These are phyloP conservation scores for Eumerus sabulonum DNA, from an alignment of 2,888 invertebrate species.

Conservation along the genomic window DNA sequence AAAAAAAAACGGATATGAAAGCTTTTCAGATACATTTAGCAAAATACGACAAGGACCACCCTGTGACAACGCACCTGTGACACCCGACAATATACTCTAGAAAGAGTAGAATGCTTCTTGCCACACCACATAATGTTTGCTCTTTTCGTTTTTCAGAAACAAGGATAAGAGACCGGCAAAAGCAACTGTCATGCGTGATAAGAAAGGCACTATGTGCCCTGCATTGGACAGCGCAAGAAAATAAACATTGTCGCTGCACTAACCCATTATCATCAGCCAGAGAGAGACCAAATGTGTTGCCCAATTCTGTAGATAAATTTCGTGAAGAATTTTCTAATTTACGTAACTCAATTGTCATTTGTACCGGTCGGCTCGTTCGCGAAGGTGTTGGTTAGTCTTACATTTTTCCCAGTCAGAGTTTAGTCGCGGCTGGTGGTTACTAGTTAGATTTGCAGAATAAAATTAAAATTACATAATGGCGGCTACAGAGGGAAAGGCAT, in stretches of 20 bases:
- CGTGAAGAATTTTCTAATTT: constrained; percentile 38
- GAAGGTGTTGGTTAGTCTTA: constrained; percentile 21
- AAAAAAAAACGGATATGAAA: too few species aligned
- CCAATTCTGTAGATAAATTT: constrained; percentile 24
- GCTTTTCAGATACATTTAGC: too few species aligned
- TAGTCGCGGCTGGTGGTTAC: constrained; percentile 27
- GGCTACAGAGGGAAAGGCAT: constrained; percentile 70
- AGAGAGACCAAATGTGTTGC: constrained; percentile 6
- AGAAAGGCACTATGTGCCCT: neutral
- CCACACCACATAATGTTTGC: too few species aligned
- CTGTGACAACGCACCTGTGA: too few species aligned
- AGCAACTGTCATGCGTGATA: constrained; percentile 33
- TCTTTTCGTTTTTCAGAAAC: neutral
- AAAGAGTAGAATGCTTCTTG: too few species aligned
- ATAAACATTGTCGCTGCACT: neutral
- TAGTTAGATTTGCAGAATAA: constrained; percentile 1
- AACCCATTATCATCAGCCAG: neutral
- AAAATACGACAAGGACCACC: too few species aligned
- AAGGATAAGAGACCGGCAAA: constrained; percentile 34
- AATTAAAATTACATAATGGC: constrained; percentile 71
- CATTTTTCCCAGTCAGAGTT: constrained; percentile 41
- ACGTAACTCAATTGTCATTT: constrained; percentile 63
- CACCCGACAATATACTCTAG: too few species aligned
- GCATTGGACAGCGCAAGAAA: neutral
- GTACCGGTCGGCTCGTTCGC: constrained; percentile 48